Evolutionary conservation across 2,888 invertebrate genomes (phyloP), one percentile per base, ranked within the genome.

Genomic region (Drosophila histrio): DNA sequence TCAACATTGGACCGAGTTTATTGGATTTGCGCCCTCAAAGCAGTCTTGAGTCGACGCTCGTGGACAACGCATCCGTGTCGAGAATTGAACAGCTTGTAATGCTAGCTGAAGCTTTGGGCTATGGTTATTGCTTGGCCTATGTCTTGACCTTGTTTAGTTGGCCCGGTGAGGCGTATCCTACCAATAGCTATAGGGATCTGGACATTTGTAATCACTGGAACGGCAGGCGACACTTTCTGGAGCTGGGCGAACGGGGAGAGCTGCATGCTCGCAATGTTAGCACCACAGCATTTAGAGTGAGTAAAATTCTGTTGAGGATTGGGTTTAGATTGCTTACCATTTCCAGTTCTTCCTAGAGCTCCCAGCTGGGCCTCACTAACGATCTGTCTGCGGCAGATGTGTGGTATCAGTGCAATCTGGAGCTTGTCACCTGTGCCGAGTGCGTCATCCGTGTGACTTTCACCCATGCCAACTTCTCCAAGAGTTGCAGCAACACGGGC

Each of bases 341-440:
- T 2, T 30, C 9, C 13, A 7, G 0, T 7, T 22, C 9, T 6
- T 47, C 49, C 13, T 39, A 83, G 84, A 88, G 82, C 54, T 64
- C 87, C 0, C 73, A 73, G n/a, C 17, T 83, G 67, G 87, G 89
- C 57, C 86, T 88, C 50, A 88, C 88, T 49, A 80, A 69, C 34
- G 79, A 68, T 22, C 58, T 72, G 17, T 52, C 73, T n/a, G 61
- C 70, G 0, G 61, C 36, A 1, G 92, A 93, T 66, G 83, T 90
- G 26, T 91, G 92, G 91, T 91, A 91, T 59, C 93, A 93, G 76
- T 95, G 95, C 87, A 93, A 93, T 70, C 90, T 95, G 56, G 95
- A 95, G 89, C 91, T 95, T 70, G 93, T 95, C 38, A 95, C 95
- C 2, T 95, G 95, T 87, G 94, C 95, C 1, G 94, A 95, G 15